Conservation (phyloP, 92 coral and sea anemone species). For the Porites divaricata region DNA sequence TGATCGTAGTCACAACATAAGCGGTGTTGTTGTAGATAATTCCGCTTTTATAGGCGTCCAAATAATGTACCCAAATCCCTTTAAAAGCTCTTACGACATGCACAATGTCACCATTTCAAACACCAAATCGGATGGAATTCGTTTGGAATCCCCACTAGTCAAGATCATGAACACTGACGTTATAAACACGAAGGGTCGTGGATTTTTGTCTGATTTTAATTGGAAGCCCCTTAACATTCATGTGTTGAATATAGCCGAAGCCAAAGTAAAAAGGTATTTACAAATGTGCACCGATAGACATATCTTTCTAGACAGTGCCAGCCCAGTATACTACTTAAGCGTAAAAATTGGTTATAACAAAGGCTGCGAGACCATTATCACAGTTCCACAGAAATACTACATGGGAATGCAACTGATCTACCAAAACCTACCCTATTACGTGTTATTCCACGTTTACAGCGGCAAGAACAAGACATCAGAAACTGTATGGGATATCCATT, state of each 20-base stretch:
- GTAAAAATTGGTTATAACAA: background rate
- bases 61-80: slow-evolving; percentile 51
- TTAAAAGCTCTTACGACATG: background rate
- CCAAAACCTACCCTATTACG: background rate
- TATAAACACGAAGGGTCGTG: slow-evolving; percentile 31
- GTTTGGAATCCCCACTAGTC: slow-evolving; percentile 17
- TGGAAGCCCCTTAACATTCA: slow-evolving; percentile 17
- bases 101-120: background rate
- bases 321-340: slow-evolving; percentile 20
- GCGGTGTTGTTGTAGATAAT: slow-evolving; percentile 30
- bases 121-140: slow-evolving; percentile 25
- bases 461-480: slow-evolving; percentile 8
- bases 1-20: slow-evolving; percentile 34
- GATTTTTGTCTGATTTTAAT: background rate
- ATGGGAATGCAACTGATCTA: slow-evolving; percentile 40
- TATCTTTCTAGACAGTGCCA: slow-evolving; percentile 18
- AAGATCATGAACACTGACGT: slow-evolving; percentile 3
- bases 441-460: background rate
- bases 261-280: slow-evolving; percentile 2
- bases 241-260: slow-evolving; percentile 18
- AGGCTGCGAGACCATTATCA: slow-evolving; percentile 20
- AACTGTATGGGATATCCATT: slow-evolving; percentile 24
- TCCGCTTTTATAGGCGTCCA: slow-evolving; percentile 46
- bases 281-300: slow-evolving; percentile 23
- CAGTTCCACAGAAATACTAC: slow-evolving; percentile 9